phyloP scores from a whole-genome alignment of 2,888 invertebrate species.

The Lottia scabra region DNA sequence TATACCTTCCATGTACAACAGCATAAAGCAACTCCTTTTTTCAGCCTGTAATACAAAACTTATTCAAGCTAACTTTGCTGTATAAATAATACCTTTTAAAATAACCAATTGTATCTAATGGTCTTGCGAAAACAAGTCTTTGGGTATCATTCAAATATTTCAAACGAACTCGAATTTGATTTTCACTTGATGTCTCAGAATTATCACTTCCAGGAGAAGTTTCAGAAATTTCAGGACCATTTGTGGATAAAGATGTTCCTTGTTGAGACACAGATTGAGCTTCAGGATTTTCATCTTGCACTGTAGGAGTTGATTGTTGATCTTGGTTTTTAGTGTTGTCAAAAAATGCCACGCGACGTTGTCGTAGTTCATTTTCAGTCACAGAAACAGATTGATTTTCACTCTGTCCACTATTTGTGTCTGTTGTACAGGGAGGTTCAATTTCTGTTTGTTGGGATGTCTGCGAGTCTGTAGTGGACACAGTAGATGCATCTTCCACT shows the following conservation, averaged over 20 bases:
- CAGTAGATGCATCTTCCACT: not conserved
- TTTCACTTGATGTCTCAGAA: not conserved
- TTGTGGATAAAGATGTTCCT: no score
- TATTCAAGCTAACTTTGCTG: no score
- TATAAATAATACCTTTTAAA: slow-evolving; percentile 70
- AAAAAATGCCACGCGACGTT: slow-evolving; percentile 26
- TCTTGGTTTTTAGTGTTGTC: not conserved
- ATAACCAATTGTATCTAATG: slow-evolving; percentile 66
- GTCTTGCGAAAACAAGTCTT: slow-evolving; percentile 60
- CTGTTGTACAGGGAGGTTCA: not conserved
- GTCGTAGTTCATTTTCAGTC: slow-evolving; percentile 21
- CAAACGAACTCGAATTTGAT: slow-evolving; percentile 55
- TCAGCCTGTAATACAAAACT: no score
- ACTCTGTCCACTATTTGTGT: not conserved
- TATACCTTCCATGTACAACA: no score
- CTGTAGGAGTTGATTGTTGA: not conserved
- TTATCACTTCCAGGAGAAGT: not conserved
- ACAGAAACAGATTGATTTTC: not conserved
- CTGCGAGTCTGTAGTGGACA: not conserved
- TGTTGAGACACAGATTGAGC: not conserved
- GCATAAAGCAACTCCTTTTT: no score
- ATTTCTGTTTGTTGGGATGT: not conserved
- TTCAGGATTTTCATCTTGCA: slow-evolving; percentile 3
- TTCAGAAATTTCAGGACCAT: not conserved
- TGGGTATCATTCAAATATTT: slow-evolving; percentile 71